These are phyloP conservation scores for Acrocephalus scirpaceus DNA, from an alignment of 2,797 vertebrate species.

Conservation along the genomic window DNA sequence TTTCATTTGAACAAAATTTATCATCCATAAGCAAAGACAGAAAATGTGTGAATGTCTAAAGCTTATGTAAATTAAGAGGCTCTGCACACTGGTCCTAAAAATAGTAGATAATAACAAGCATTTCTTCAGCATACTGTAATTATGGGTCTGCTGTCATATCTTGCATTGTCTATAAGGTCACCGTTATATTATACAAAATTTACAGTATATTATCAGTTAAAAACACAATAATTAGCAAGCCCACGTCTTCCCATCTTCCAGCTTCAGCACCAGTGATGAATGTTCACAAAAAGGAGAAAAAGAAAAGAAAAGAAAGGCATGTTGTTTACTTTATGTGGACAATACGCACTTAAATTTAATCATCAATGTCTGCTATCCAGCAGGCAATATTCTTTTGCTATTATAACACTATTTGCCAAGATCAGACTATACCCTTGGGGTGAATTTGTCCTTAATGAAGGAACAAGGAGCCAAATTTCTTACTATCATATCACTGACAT, in stretches of 20 bases:
- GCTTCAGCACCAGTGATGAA: conserved; percentile 82
- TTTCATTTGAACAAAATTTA: conserved; percentile 80
- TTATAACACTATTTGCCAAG: conserved; percentile 86
- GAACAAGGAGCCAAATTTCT: conserved; percentile 70
- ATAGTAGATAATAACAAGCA: conserved; percentile 83
- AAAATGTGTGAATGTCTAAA: conserved; percentile 84
- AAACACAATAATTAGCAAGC: conserved; percentile 83
- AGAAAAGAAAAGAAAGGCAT: conserved; percentile 5
- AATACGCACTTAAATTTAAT: conserved; percentile 86
- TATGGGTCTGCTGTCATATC: conserved; percentile 77
- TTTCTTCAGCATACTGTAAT: conserved; percentile 79
- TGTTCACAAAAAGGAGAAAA: conserved; percentile 77
- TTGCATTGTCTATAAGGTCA: conserved; percentile 79
- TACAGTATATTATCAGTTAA: conserved; percentile 83
- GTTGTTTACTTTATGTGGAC: conserved; percentile 83
- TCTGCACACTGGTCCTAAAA: conserved; percentile 77
- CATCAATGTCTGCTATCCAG: conserved; percentile 84
- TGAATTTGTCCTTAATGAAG: conserved; percentile 88
- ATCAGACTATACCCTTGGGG: conserved; percentile 83
- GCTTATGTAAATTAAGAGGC: conserved; percentile 83
- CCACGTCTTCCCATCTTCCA: conserved; percentile 74
- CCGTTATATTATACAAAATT: conserved; percentile 78
- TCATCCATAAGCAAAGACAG: conserved; percentile 76
- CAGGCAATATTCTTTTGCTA: conserved; percentile 78
- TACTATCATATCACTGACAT: conserved; percentile 59